phyloP scores from a whole-genome alignment of 2,113 vertebrate species.

The Seriola rivoliana region DNA sequence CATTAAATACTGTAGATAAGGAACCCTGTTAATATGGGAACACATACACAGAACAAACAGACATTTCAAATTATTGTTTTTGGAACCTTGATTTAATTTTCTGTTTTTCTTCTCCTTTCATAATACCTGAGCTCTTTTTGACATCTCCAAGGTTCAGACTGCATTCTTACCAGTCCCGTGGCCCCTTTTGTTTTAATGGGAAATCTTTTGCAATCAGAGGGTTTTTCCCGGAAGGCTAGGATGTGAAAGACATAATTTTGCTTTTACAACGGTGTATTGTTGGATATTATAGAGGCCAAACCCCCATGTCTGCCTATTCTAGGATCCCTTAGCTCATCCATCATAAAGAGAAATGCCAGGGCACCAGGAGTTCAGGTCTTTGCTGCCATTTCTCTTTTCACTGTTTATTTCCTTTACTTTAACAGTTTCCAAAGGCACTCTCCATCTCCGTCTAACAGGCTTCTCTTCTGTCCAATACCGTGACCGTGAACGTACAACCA shows the following conservation, averaged over 20 bases:
- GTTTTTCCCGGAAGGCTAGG: slow-evolving; percentile 65
- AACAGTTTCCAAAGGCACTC: slow-evolving; percentile 68
- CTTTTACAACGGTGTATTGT: slow-evolving; percentile 68
- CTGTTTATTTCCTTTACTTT: slow-evolving; percentile 80
- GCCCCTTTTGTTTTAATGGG: slow-evolving; percentile 65
- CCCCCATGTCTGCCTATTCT: slow-evolving; percentile 54
- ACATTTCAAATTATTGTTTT: slow-evolving; percentile 34
- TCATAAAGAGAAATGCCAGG: slow-evolving; percentile 78
- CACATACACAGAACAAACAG: slow-evolving; percentile 12
- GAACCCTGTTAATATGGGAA: slow-evolving; percentile 22
- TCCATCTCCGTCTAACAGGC: slow-evolving; percentile 29
- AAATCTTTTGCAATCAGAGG: slow-evolving; percentile 74
- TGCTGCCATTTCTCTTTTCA: slow-evolving; percentile 74
- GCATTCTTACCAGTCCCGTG: slow-evolving; percentile 47
- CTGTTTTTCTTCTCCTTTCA: neutral
- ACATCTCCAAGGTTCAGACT: slow-evolving; percentile 48
- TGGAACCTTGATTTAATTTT: slow-evolving; percentile 27
- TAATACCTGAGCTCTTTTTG: slow-evolving; percentile 37
- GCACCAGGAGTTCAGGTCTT: slow-evolving; percentile 71
- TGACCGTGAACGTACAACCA: slow-evolving; percentile 30
- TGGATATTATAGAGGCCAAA: slow-evolving; percentile 70
- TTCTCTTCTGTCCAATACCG: slow-evolving; percentile 39
- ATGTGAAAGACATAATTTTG: slow-evolving; percentile 73
- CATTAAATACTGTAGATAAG: slow-evolving; percentile 42
- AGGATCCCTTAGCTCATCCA: slow-evolving; percentile 70